Conservation (phyloP, 2,888 invertebrate species). For the Plebejus melissa region DNA sequence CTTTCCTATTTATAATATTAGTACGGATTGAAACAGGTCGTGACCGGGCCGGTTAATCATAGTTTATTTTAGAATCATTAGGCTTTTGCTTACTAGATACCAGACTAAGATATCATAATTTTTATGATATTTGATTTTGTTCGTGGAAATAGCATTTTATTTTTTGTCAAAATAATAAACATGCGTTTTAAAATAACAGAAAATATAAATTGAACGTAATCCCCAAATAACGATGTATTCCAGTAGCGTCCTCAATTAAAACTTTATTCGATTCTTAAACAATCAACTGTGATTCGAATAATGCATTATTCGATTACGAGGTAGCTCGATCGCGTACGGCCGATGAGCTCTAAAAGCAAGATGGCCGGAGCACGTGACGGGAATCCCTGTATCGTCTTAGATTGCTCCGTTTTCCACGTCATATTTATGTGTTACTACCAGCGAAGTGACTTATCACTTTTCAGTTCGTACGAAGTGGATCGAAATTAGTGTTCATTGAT, state of each 20-base stretch:
- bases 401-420: conserved; percentile 46
- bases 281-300: conserved; percentile 24
- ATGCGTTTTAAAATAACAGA: neutral
- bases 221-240: conserved; percentile 32
- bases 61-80: no score
- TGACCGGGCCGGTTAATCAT: no score
- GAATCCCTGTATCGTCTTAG: conserved; percentile 46
- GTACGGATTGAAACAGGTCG: no score
- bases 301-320: conserved; percentile 35
- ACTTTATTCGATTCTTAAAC: conserved; percentile 21
- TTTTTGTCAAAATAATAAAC: neutral
- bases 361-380: conserved; percentile 53
- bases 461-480: neutral
- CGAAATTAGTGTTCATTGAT: neutral
- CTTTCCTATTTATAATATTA: no score
- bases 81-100: no score
- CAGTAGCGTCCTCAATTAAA: conserved; percentile 26
- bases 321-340: conserved; percentile 42
- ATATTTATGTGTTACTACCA: conserved; percentile 20
- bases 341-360: conserved; percentile 49
- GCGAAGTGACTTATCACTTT: conserved; percentile 6
- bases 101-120: no score
- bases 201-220: conserved; percentile 6
- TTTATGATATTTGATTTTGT: neutral
- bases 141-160: neutral